These are phyloP conservation scores for Nesoenas mayeri DNA, from an alignment of 2,113 vertebrate genomes.

Conservation along the genomic window DNA sequence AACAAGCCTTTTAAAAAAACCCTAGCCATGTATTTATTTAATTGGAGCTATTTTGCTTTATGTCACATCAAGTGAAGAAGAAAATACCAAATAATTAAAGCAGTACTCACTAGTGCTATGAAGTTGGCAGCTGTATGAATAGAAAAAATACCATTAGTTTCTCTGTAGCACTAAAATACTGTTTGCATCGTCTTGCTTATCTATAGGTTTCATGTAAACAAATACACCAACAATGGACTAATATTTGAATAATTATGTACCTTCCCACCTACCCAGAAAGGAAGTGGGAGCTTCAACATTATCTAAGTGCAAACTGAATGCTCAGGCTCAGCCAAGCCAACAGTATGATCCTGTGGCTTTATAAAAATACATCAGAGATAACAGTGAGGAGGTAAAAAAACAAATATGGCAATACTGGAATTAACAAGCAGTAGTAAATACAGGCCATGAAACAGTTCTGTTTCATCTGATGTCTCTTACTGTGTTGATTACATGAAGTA, in stretches of 20 bases:
- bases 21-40: not conserved
- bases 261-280: not conserved
- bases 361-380: not conserved
- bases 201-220: not conserved
- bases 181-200: not conserved
- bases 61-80: not conserved
- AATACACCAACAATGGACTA: not conserved
- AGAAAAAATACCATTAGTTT: not conserved
- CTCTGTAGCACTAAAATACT: not conserved
- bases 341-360: not conserved
- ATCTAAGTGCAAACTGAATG: not conserved
- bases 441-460: not conserved
- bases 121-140: not conserved
- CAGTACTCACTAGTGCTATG: not conserved
- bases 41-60: not conserved
- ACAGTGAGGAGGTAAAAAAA: too few species aligned
- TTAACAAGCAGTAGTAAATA: not conserved
- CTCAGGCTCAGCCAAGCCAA: not conserved
- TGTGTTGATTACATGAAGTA: not conserved
- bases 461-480: not conserved
- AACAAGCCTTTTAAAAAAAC: not conserved
- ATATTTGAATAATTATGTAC: not conserved
- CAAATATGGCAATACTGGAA: not conserved
- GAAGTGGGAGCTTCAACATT: not conserved
- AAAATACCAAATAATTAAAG: not conserved